Evolutionary conservation across 2,888 invertebrate genomes (phyloP).

Genomic region (Chirona hameri): DNA sequence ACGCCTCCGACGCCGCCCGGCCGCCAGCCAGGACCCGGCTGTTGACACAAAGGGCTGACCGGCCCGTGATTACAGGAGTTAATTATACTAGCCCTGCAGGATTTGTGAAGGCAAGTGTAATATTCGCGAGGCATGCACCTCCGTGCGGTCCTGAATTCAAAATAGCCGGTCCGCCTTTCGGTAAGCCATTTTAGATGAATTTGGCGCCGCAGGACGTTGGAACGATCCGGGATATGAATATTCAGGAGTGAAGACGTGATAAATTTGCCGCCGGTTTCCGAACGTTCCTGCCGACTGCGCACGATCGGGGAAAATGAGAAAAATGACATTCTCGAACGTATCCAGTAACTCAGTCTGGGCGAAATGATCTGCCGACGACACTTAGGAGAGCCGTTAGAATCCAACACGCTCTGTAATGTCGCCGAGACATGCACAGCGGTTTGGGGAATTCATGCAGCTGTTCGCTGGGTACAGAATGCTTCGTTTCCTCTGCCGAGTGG

Average conservation of each 20-base stretch:
- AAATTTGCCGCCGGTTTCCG: not conserved
- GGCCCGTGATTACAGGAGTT: not conserved
- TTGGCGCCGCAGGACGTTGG: not conserved
- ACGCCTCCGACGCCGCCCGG: not conserved
- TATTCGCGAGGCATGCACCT: slow-evolving; percentile 8
- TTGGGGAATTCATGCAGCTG: too few relatives aligned
- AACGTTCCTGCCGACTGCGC: not conserved
- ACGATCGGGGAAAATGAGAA: not conserved
- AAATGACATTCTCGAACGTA: not conserved
- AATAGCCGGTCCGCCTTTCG: slow-evolving; percentile 23
- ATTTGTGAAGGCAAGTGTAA: not conserved
- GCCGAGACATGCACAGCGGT: too few relatives aligned
- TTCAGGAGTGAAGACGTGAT: slow-evolving; percentile 4
- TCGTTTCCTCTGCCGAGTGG: too few relatives aligned
- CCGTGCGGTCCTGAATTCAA: slow-evolving; percentile 8
- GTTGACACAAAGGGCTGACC: not conserved
- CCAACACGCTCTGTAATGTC: too few relatives aligned
- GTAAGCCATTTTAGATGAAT: slow-evolving; percentile 11
- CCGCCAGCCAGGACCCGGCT: slow-evolving; percentile 1
- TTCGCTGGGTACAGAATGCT: too few relatives aligned
- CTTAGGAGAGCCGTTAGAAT: too few relatives aligned
- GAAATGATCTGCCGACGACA: not conserved
- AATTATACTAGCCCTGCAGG: not conserved
- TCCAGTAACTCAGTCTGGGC: not conserved
- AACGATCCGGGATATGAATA: slow-evolving; percentile 9